Percentiles rank a stretch among this genome's conserved stretches.
Evolutionary conservation across 2,797 vertebrate species (phyloP).

Genomic region (Sebastes glaucus): DNA sequence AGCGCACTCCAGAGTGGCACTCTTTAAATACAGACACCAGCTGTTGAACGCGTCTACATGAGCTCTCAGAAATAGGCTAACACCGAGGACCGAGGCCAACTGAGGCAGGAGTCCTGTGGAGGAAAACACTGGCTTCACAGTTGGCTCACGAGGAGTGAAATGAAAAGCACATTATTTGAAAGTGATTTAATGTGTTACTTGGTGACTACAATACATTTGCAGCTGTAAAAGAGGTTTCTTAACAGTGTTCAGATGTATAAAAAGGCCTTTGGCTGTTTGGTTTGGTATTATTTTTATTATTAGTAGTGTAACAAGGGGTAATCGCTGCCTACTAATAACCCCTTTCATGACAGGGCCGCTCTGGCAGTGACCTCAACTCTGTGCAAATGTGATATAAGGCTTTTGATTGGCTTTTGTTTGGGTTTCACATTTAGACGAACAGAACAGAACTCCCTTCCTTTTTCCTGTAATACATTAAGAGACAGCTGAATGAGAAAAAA

Average conservation of each 20-base stretch:
- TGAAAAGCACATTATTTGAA: conserved; percentile 22
- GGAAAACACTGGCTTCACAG: conserved; percentile 31
- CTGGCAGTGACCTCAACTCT: background rate
- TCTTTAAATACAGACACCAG: conserved; percentile 80
- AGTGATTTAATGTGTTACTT: conserved; percentile 22
- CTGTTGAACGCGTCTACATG: conserved; percentile 63
- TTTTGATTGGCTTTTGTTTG: background rate
- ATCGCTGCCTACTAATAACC: background rate
- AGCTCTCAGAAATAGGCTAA: conserved; percentile 66
- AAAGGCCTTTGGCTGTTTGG: background rate
- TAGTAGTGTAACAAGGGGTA: background rate
- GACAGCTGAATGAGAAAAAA: conserved; percentile 1
- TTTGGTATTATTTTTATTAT: background rate
- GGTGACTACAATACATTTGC: background rate
- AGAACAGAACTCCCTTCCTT: background rate
- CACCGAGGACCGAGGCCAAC: conserved; percentile 32
- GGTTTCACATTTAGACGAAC: background rate
- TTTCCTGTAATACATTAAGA: conserved; percentile 2
- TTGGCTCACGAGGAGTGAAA: conserved; percentile 13
- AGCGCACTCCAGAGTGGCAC: conserved; percentile 63
- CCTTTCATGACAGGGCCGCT: background rate
- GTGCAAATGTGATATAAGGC: background rate
- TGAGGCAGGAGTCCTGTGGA: conserved; percentile 38
- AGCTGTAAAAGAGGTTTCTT: conserved; percentile 1
- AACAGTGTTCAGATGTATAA: background rate